These are phyloP conservation scores for Stigmatopora nigra DNA, from an alignment of 2,113 vertebrate species.

Conservation along the genomic window DNA sequence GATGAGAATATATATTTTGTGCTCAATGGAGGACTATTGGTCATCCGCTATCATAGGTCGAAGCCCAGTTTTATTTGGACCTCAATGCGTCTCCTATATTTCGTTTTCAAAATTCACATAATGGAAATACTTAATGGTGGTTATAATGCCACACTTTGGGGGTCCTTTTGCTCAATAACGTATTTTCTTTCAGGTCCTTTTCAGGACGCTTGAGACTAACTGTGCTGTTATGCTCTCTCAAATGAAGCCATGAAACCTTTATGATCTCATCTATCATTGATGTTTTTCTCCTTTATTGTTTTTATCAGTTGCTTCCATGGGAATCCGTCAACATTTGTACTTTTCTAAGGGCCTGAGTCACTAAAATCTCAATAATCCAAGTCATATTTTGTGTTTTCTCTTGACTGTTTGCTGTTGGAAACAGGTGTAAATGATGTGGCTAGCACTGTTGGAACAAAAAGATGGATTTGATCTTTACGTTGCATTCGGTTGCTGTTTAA, in stretches of 20 bases:
- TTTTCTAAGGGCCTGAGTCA: not conserved
- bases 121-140: slow-evolving; percentile 1
- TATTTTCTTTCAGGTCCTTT: slow-evolving; percentile 1
- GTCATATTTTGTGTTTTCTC: too few relatives aligned
- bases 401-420: too few relatives aligned
- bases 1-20: not conserved
- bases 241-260: slow-evolving; percentile 5
- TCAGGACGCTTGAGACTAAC: slow-evolving; percentile 2
- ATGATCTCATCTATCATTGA: slow-evolving; percentile 12
- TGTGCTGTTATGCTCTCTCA: slow-evolving; percentile 13
- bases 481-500: too few relatives aligned
- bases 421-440: too few relatives aligned
- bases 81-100: not conserved
- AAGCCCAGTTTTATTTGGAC: not conserved
- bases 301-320: slow-evolving; percentile 5
- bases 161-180: slow-evolving; percentile 24
- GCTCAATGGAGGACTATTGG: not conserved
- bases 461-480: too few relatives aligned
- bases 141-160: not conserved
- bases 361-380: not conserved
- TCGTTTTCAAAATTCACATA: not conserved
- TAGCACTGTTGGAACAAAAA: too few relatives aligned
- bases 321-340: slow-evolving; percentile 3
- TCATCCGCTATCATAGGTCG: not conserved
- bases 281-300: slow-evolving; percentile 25